Evolutionary conservation across 2,113 vertebrate species (phyloP).

Genomic region (Centropus bengalensis): DNA sequence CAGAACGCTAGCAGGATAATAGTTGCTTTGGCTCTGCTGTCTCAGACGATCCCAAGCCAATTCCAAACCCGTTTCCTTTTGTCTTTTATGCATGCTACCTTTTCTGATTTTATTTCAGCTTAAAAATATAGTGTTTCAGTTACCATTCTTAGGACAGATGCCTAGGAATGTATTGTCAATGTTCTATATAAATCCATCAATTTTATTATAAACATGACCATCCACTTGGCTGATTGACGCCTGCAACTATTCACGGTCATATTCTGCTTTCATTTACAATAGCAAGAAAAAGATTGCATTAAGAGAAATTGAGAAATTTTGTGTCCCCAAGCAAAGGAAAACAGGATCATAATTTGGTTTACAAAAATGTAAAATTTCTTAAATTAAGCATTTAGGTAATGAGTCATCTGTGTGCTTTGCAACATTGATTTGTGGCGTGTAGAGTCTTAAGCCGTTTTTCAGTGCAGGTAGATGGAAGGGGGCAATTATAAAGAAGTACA

Average conservation of each 20-base stretch:
- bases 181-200: not conserved
- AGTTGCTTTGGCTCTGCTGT: not conserved
- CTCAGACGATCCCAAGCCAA: not conserved
- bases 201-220: not conserved
- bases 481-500: not conserved
- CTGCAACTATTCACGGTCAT: not conserved
- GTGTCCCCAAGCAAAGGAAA: not conserved
- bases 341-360: not conserved
- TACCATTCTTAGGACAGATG: not conserved
- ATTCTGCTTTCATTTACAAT: not conserved
- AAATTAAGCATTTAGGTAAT: not conserved
- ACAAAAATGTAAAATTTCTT: not conserved
- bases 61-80: not conserved
- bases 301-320: not conserved
- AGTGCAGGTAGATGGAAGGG: not conserved
- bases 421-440: not conserved
- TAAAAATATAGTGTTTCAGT: not conserved
- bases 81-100: not conserved
- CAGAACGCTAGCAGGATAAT: not conserved
- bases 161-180: not conserved
- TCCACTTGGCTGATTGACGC: not conserved
- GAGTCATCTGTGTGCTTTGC: not conserved
- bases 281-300: not conserved
- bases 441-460: not conserved
- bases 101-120: not conserved